Base-by-base conservation (phyloP, 2,797 vertebrate genomes). In the Brotula barbata region DNA sequence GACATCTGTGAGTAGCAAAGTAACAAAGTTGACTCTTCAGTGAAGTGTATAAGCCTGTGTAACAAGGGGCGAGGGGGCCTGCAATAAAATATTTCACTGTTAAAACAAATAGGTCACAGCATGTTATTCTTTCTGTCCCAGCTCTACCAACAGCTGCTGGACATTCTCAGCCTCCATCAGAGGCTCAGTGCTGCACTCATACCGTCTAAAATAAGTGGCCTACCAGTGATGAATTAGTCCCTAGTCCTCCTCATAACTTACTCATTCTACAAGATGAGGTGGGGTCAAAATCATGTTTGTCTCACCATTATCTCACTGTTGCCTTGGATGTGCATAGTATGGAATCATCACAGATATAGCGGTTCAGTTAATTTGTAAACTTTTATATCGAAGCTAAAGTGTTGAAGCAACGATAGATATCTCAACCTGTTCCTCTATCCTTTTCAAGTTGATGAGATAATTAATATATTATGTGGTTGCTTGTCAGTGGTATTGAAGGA, bases 21-120 rank as follows among this genome's bases (percentile, higher is more conserved):
- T n/a, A n/a, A 34, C 33, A 58, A 52, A 50, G 61, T 58, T 70
- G 68, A 75, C 57, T 64, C 63, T 77, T 50, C 49, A 52, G 55
- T 84, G 63, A 64, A 50, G 54, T 64, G 59, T 66, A 64, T 72
- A 67, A 83, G 68, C 67, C 66, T 50, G 53, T 77, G 65, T 59
- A 41, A 78, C 54, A 39, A 54, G 66, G 71, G 73, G 63, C 42
- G 23, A 78, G 71, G 71, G 63, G 62, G 49, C 19, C 68, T 60
- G 64, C 80, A 78, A 77, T 85, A 78, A 82, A 86, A 81, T 55
- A 86, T 85, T 78, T 84, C 73, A 76, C 72, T 64, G 69, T 67
- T 65, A n/a, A 82, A 81, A 80, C 81, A 87, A 87, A 86, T 81
- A 85, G 76, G 73, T 87, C 77, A 69, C 56, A 63, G 69, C 69